Evolutionary conservation across 1,140 invertebrate species (phyloP).

Genomic region (Camponotus pennsylvanicus): DNA sequence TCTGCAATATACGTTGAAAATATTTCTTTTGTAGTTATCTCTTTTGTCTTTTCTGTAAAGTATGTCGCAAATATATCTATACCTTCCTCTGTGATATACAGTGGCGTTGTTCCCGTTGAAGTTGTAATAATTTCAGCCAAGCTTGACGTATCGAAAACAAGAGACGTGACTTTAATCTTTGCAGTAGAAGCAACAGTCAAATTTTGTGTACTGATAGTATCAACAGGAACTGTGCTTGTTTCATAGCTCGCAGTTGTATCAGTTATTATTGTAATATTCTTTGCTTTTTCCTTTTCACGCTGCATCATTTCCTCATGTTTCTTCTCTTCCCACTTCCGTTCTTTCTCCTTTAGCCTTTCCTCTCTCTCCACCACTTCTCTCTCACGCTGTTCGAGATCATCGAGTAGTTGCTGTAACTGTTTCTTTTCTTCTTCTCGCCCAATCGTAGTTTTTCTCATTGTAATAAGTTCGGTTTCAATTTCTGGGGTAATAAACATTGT

Average conservation of each 20-base stretch:
- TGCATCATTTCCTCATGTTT: constrained; percentile 26
- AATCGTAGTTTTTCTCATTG: neutral
- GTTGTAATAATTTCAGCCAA: neutral
- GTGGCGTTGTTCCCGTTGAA: neutral
- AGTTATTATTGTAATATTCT: neutral
- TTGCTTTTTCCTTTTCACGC: neutral
- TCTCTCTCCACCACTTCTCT: constrained; percentile 27
- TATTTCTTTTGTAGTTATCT: neutral
- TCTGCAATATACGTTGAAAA: neutral
- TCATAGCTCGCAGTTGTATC: neutral
- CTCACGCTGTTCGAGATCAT: neutral
- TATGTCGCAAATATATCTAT: neutral
- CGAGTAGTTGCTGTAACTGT: neutral
- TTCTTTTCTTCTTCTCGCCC: constrained; percentile 3
- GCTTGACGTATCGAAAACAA: constrained; percentile 7
- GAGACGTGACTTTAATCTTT: neutral
- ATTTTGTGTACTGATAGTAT: constrained; percentile 3
- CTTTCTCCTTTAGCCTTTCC: constrained; percentile 1
- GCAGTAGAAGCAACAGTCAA: neutral
- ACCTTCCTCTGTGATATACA: neutral
- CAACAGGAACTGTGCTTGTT: neutral
- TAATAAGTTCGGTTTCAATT: constrained; percentile 18
- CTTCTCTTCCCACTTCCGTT: constrained; percentile 36
- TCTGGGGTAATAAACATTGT: neutral
- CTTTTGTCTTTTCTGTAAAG: neutral